These are phyloP conservation scores for Plumapathes pennacea DNA, from an alignment of 92 coral and sea anemone species.

Conservation along the genomic window DNA sequence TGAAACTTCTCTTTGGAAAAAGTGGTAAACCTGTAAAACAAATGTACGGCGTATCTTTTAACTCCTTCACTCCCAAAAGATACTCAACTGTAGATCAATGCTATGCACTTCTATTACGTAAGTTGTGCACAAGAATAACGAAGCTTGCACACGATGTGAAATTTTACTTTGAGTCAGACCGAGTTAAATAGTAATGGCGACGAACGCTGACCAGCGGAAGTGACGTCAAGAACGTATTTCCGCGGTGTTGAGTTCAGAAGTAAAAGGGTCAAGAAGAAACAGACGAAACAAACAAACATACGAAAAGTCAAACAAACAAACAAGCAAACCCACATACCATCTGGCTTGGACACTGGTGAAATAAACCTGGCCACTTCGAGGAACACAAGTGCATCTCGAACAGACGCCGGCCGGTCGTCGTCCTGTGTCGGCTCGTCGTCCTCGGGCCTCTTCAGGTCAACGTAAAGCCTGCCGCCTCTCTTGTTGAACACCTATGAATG, in stretches of 20 bases:
- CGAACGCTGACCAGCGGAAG: no score
- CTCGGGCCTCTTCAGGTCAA: conserved; percentile 85
- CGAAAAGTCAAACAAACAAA: neutral
- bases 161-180: no score
- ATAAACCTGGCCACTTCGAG: conserved; percentile 90
- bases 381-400: conserved; percentile 94
- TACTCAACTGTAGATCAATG: neutral
- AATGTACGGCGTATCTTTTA: neutral
- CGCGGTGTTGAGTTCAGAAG: no score
- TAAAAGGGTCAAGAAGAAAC: conserved; percentile 5
- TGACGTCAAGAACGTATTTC: no score
- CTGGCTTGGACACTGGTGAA: conserved; percentile 78
- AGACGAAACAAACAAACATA: neutral
- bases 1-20: conserved; percentile 72
- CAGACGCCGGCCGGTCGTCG: conserved; percentile 95
- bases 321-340: conserved; percentile 28
- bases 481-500: conserved; percentile 34
- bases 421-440: conserved; percentile 88
- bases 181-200: no score
- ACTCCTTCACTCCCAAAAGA: neutral
- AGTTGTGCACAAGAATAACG: no score
- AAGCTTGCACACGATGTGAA: no score
- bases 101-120: no score
- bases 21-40: conserved; percentile 17
- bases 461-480: conserved; percentile 66